These are phyloP conservation scores for Drosophila merina DNA, from an alignment of 2,888 invertebrate genomes.

Conservation along the genomic window DNA sequence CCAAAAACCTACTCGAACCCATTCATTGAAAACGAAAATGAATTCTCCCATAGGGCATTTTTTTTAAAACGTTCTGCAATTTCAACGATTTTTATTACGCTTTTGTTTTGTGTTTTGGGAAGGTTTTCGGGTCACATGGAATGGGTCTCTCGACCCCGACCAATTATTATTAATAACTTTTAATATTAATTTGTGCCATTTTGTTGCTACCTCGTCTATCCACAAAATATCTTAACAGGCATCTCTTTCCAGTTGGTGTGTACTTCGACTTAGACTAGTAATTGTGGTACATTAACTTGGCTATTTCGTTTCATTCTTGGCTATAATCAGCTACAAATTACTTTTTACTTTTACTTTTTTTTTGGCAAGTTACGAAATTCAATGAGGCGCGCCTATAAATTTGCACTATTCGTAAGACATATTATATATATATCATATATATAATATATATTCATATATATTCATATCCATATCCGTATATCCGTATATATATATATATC, in stretches of 20 bases:
- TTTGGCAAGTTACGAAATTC: constrained; percentile 16
- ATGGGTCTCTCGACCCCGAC: constrained; percentile 17
- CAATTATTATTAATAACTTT: constrained; percentile 23
- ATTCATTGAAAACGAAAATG: constrained; percentile 23
- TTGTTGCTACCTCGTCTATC: constrained; percentile 6
- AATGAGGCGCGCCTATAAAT: constrained; percentile 35
- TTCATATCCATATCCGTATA: constrained; percentile 8
- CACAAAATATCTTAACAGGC: constrained; percentile 21
- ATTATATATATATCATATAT: constrained; percentile 15
- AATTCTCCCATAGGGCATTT: neutral
- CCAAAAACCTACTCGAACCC: constrained; percentile 3
- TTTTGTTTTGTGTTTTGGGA: constrained; percentile 6
- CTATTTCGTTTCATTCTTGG: constrained; percentile 15
- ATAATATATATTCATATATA: constrained; percentile 14
- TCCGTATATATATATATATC: constrained; percentile 12
- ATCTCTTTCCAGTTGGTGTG: constrained; percentile 21
- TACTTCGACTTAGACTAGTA: constrained; percentile 9
- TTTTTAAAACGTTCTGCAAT: constrained; percentile 55
- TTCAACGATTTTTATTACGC: constrained; percentile 59
- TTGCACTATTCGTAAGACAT: constrained; percentile 41
- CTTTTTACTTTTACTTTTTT: neutral
- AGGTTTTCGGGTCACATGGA: constrained; percentile 20
- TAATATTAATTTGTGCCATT: constrained; percentile 48
- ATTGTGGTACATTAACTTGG: constrained; percentile 35
- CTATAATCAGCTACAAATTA: constrained; percentile 13